Conservation (phyloP, 2,113 vertebrate species). For the Platycercus adscitus region DNA sequence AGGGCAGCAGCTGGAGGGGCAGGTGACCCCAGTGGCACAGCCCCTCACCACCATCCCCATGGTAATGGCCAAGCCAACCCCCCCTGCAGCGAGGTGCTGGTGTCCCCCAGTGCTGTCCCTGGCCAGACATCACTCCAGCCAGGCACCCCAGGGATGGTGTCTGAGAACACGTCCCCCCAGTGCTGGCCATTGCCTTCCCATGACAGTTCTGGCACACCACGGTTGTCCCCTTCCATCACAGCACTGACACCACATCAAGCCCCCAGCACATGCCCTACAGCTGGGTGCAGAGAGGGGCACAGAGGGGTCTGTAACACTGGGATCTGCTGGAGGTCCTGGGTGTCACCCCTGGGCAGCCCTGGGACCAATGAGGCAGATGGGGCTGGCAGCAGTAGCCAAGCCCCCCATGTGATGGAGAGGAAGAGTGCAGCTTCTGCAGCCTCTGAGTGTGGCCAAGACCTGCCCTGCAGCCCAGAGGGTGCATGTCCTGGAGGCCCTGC, state of each 20-base stretch:
- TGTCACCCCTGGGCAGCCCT: fast-evolving
- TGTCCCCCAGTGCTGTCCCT: not conserved
- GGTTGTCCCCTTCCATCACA: fast-evolving
- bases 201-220: fast-evolving
- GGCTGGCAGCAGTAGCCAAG: not conserved
- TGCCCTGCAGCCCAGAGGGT: not conserved
- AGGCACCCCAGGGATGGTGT: not conserved
- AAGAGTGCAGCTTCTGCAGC: not conserved
- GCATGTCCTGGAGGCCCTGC: too few species aligned
- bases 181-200: not conserved
- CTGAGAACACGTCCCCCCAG: not conserved
- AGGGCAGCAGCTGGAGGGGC: not conserved
- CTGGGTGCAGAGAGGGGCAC: not conserved
- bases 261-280: not conserved
- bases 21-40: not conserved
- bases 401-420: not conserved
- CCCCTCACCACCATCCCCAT: not conserved
- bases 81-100: not conserved
- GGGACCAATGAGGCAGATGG: not conserved
- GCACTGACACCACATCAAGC: fast-evolving
- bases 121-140: not conserved
- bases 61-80: not conserved
- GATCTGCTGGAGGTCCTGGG: not conserved
- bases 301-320: fast-evolving
- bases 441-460: not conserved